These are phyloP conservation scores for Myopa testacea DNA, from an alignment of 2,888 invertebrate species.

Conservation along the genomic window DNA sequence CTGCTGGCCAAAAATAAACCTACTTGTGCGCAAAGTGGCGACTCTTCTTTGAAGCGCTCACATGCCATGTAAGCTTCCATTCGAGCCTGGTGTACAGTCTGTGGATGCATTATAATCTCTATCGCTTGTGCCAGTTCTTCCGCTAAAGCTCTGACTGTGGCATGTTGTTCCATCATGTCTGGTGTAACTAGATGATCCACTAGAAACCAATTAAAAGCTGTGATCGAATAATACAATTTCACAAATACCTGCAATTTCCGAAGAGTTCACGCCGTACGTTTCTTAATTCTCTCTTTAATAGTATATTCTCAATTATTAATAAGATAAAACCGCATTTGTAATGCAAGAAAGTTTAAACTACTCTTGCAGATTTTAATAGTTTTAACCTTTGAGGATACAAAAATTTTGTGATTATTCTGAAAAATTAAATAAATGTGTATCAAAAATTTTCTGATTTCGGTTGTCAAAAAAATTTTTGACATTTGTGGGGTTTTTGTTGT, in stretches of 20 bases:
- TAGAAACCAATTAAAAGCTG: neutral
- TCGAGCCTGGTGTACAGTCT: constrained; percentile 79
- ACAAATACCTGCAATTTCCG: constrained; percentile 16
- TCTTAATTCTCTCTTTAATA: constrained; percentile 2
- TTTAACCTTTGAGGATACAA: constrained; percentile 41
- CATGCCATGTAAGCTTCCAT: constrained; percentile 87
- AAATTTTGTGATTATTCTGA: constrained; percentile 46
- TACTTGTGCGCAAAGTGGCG: constrained; percentile 86
- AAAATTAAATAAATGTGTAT: constrained; percentile 34
- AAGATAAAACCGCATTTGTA: constrained; percentile 20
- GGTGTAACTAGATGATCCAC: neutral
- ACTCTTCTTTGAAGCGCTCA: constrained; percentile 76
- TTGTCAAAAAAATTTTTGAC: too few relatives aligned
- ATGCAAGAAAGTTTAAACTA: neutral
- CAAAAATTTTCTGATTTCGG: too few relatives aligned
- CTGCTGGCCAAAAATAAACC: constrained; percentile 84
- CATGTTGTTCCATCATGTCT: constrained; percentile 60
- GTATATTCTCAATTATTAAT: neutral
- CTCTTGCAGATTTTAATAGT: neutral
- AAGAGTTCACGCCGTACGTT: neutral
- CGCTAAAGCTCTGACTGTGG: constrained; percentile 69
- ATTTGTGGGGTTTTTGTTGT: too few relatives aligned
- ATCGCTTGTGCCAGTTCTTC: constrained; percentile 84
- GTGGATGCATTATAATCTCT: constrained; percentile 85
- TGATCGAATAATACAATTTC: constrained; percentile 2